Percentiles rank a stretch among this genome's conserved stretches.
Conservation (phyloP, 2,113 vertebrate species). For the Heteronetta atricapilla region DNA sequence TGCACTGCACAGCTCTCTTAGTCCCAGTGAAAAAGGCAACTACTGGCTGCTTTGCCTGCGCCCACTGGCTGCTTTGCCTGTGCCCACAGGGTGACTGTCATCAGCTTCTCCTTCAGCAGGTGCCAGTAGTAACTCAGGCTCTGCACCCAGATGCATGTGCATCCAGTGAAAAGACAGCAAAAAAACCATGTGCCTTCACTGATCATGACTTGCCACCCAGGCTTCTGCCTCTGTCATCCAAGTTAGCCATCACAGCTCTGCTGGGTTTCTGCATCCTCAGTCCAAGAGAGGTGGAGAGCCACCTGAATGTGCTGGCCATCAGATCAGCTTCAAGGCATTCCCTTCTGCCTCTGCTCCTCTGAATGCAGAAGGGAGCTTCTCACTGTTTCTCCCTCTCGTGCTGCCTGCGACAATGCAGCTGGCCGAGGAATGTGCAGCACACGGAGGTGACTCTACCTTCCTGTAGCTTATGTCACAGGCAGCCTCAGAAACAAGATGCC, state of each 20-base stretch:
- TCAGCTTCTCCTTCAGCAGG: background rate
- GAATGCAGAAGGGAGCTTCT: background rate
- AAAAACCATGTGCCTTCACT: background rate
- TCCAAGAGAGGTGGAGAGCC: background rate
- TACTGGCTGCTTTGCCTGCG: background rate
- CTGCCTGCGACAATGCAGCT: background rate
- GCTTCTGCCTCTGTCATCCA: background rate
- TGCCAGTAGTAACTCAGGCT: background rate
- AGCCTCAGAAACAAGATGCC: background rate
- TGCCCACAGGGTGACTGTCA: background rate
- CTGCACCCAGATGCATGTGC: background rate
- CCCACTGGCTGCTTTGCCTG: background rate
- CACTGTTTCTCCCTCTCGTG: background rate
- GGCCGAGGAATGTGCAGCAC: background rate
- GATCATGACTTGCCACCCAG: background rate
- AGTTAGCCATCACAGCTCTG: background rate
- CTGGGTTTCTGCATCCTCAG: background rate
- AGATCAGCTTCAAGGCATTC: background rate
- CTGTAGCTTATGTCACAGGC: too few relatives aligned
- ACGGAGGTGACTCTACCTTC: background rate
- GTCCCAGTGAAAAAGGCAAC: background rate
- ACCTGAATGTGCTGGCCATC: background rate
- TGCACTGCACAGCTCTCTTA: background rate
- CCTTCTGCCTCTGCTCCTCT: background rate
- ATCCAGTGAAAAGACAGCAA: background rate